These are phyloP conservation scores for Perca schrenkii DNA, from an alignment of 2,113 vertebrate genomes.

Conservation along the genomic window DNA sequence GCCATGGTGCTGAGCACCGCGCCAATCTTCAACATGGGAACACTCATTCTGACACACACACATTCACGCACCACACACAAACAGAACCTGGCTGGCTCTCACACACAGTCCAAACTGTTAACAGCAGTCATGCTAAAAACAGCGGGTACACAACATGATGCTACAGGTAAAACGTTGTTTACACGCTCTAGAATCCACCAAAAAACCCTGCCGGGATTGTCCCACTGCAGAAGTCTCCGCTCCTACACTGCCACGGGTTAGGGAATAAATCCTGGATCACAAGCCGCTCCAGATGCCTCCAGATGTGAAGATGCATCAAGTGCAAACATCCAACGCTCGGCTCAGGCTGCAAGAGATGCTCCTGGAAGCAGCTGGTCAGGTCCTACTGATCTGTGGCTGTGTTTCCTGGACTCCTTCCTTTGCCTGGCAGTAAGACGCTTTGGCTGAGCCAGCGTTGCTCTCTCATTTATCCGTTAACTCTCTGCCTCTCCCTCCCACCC, in stretches of 20 bases:
- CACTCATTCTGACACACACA: conserved; percentile 85
- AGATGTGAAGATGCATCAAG: conserved; percentile 33
- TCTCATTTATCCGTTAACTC: conserved; percentile 69
- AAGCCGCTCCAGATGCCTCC: conserved; percentile 36
- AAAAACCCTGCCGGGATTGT: conserved; percentile 3
- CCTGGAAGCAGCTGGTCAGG: conserved; percentile 69
- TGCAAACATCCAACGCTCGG: conserved; percentile 50
- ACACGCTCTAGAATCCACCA: neutral
- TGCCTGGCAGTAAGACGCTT: conserved; percentile 64
- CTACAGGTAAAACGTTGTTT: conserved; percentile 34
- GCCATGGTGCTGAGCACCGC: conserved; percentile 95
- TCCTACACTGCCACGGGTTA: conserved; percentile 54
- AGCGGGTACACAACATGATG: conserved; percentile 32
- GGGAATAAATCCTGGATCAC: conserved; percentile 46
- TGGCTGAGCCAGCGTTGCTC: conserved; percentile 72
- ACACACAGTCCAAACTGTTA: conserved; percentile 62
- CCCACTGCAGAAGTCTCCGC: conserved; percentile 35
- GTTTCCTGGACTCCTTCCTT: conserved; percentile 61
- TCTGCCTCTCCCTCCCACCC: conserved; percentile 39
- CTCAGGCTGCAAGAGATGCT: conserved; percentile 55
- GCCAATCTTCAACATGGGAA: conserved; percentile 93
- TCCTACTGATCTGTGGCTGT: conserved; percentile 37
- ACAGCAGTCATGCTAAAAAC: conserved; percentile 50
- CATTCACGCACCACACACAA: conserved; percentile 42
- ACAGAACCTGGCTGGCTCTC: conserved; percentile 38